A percentile compares a stretch with the other conserved stretches of the same genome.
phyloP scores from a whole-genome alignment of 2,113 vertebrate genomes.

The Tyrannus savana region DNA sequence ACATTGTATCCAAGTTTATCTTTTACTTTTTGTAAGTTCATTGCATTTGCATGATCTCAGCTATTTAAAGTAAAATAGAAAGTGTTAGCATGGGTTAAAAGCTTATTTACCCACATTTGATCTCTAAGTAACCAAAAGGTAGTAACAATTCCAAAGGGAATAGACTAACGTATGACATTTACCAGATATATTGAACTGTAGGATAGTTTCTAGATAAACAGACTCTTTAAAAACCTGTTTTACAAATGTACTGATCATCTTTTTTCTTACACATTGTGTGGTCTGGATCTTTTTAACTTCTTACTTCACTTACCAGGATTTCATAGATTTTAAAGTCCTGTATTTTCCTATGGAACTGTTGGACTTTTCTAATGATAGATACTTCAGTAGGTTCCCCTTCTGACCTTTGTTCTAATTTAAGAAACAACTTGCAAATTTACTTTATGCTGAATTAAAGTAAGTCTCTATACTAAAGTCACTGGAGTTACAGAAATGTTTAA shows the following conservation, averaged over 20 bases:
- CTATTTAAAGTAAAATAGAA: not conserved
- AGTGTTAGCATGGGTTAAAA: not conserved
- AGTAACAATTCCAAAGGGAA: not conserved
- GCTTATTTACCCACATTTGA: not conserved
- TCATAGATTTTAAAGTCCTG: not conserved
- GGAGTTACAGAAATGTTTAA: not conserved
- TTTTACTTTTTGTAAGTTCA: not conserved
- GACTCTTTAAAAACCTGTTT: not conserved
- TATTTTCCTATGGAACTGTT: not conserved
- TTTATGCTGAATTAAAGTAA: not conserved
- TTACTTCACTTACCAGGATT: not conserved
- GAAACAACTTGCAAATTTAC: not conserved
- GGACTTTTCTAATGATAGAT: not conserved
- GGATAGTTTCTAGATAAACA: not conserved
- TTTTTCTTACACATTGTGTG: not conserved
- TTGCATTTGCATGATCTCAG: not conserved
- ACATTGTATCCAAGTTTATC: not conserved
- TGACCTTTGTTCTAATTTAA: not conserved
- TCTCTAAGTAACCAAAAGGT: not conserved
- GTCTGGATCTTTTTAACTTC: not conserved
- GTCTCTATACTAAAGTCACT: not conserved
- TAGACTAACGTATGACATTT: not conserved
- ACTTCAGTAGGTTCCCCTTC: not conserved
- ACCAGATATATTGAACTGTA: not conserved
- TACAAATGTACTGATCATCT: not conserved